Conservation (phyloP, 1,140 invertebrate genomes). For the Piezodorus guildinii region DNA sequence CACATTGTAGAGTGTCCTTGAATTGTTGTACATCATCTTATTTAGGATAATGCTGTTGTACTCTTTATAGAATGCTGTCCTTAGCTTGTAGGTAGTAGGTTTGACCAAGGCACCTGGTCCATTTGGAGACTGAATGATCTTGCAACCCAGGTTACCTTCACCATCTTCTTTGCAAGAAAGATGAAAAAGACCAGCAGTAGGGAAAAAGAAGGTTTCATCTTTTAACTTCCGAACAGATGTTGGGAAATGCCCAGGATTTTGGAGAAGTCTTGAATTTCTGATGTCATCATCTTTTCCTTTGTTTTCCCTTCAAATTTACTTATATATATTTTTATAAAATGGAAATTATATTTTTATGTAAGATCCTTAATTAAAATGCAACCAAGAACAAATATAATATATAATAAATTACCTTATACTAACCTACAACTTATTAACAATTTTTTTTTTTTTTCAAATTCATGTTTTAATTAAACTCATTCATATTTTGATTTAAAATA, state of each 20-base stretch:
- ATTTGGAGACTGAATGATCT: background rate
- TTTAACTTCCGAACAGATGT: slow-evolving; percentile 44
- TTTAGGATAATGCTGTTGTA: too few species aligned
- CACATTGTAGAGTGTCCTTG: background rate
- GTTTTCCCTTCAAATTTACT: background rate
- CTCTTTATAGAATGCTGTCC: background rate
- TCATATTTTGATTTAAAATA: too few species aligned
- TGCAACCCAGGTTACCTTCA: slow-evolving; percentile 25
- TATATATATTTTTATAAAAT: background rate
- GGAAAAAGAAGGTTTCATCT: slow-evolving; percentile 45
- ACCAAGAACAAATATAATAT: too few species aligned
- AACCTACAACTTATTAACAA: too few species aligned
- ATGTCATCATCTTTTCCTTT: slow-evolving; percentile 33
- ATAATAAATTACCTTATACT: too few species aligned
- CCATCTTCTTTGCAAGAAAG: slow-evolving; percentile 29
- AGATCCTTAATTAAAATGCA: too few species aligned
- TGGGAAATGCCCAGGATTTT: slow-evolving; percentile 44
- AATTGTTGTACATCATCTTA: background rate
- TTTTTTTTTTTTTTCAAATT: too few species aligned
- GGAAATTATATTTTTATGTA: too few species aligned
- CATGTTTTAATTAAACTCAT: too few species aligned
- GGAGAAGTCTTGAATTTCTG: slow-evolving; percentile 41
- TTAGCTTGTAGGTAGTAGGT: background rate
- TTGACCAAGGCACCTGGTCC: background rate
- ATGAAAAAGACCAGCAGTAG: slow-evolving; percentile 35